Evolutionary conservation across 2,888 invertebrate genomes (phyloP).

Genomic region (Hemaris fuciformis): DNA sequence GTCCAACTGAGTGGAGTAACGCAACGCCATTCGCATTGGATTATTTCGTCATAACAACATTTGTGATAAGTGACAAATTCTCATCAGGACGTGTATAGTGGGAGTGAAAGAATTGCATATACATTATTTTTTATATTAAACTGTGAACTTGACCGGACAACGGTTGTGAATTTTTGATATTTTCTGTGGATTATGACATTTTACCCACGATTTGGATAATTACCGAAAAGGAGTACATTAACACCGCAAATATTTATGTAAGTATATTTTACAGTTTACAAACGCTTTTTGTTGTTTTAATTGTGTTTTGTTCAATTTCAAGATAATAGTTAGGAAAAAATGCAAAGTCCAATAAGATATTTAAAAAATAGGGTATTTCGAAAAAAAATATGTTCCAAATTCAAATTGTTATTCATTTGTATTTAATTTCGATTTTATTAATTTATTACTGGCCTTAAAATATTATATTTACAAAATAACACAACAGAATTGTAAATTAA

Average conservation of each 20-base stretch:
- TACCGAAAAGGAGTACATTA: constrained; percentile 68
- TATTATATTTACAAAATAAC: background rate
- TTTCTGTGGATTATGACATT: constrained; percentile 72
- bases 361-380: constrained; percentile 9
- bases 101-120: constrained; percentile 63
- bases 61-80: constrained; percentile 69
- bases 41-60: constrained; percentile 77
- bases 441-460: background rate
- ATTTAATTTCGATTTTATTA: background rate
- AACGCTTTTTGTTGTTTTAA: constrained; percentile 20
- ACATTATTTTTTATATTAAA: constrained; percentile 43
- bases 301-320: constrained; percentile 13
- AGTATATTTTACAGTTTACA: constrained; percentile 46
- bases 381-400: constrained; percentile 18
- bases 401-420: background rate
- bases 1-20: constrained; percentile 55
- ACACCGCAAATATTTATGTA: constrained; percentile 80
- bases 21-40: constrained; percentile 62
- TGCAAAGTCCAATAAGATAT: background rate
- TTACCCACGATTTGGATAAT: constrained; percentile 76
- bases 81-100: constrained; percentile 71
- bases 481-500: background rate
- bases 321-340: background rate
- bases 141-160: constrained; percentile 52
- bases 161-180: constrained; percentile 53